These are phyloP conservation scores for Heteractis magnifica DNA, from an alignment of 92 coral and sea anemone genomes.

Conservation along the genomic window DNA sequence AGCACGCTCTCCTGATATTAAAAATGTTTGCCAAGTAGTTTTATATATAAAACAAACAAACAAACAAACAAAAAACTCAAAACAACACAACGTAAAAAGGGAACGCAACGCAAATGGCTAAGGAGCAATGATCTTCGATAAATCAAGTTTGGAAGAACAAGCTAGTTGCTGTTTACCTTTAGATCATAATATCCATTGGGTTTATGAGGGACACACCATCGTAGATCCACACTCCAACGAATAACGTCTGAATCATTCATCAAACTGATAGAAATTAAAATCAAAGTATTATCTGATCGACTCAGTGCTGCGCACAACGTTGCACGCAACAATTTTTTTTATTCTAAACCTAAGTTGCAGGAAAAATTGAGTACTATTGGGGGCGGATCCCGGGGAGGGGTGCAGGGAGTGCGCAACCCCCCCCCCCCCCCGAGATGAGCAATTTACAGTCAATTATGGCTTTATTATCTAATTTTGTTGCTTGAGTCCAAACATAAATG, in stretches of 20 bases:
- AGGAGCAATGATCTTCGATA: no score
- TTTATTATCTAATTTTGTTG: no score
- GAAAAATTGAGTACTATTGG: no score
- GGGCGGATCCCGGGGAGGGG: not conserved
- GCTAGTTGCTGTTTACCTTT: slow-evolving; percentile 55
- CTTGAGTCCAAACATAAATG: no score
- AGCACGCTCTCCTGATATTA: slow-evolving; percentile 58
- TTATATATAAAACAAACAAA: not conserved
- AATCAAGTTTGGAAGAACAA: not conserved
- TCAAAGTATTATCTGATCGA: not conserved
- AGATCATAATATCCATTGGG: slow-evolving; percentile 79
- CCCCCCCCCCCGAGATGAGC: no score
- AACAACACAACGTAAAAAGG: no score
- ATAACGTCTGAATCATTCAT: slow-evolving; percentile 64
- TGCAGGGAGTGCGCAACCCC: not conserved
- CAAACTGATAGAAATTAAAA: slow-evolving; percentile 37
- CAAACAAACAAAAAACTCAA: not conserved
- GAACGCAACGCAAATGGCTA: no score
- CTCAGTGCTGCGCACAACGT: no score
- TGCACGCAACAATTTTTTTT: no score
- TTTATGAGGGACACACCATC: slow-evolving; percentile 81
- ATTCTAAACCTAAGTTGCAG: no score
- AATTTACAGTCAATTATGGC: no score
- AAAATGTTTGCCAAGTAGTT: not conserved
- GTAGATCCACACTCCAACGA: slow-evolving; percentile 86